phyloP scores from a whole-genome alignment of 2,797 vertebrate genomes.

The Lophura swinhoii region DNA sequence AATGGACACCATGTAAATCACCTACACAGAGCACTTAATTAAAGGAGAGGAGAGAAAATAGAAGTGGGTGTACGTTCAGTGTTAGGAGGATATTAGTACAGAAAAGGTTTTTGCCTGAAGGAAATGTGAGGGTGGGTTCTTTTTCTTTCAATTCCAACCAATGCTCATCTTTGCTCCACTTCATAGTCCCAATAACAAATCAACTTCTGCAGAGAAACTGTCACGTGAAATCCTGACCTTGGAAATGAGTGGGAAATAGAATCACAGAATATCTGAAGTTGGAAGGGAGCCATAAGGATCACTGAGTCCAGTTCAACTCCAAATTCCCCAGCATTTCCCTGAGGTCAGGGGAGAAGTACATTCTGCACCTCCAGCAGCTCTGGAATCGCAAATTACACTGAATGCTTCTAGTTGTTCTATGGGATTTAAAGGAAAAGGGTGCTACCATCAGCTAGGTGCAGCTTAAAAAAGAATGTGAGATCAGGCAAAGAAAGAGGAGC shows the following conservation, averaged over 20 bases:
- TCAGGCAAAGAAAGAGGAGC: background rate
- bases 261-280: too few species aligned
- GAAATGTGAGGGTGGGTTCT: background rate
- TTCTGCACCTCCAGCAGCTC: background rate
- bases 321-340: background rate
- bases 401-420: background rate
- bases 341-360: background rate
- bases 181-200: background rate
- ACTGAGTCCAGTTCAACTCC: too few species aligned
- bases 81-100: background rate
- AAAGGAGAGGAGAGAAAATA: background rate
- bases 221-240: background rate
- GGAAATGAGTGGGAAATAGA: background rate
- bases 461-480: background rate
- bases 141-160: background rate
- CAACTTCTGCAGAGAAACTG: background rate
- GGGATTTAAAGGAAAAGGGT: background rate
- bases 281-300: too few species aligned
- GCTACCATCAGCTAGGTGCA: background rate
- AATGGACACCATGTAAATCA: background rate
- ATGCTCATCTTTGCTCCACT: background rate
- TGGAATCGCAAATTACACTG: rapidly evolving
- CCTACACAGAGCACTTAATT: background rate
- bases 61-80: background rate
- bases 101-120: background rate